Evolutionary conservation across 2,797 vertebrate species (phyloP).

Genomic region (Rallus crepitans): DNA sequence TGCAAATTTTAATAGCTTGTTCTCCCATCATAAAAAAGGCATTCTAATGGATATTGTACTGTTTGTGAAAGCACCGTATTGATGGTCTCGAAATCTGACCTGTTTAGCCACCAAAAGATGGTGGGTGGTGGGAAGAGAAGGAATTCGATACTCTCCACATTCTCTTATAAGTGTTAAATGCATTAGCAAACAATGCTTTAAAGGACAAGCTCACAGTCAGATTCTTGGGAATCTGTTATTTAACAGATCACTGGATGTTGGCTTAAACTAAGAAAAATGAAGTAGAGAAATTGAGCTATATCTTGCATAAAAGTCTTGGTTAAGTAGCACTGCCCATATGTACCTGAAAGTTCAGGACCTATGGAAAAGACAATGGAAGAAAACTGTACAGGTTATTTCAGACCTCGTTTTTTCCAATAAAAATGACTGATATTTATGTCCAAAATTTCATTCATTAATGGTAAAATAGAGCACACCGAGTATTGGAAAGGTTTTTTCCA

Average conservation of each 20-base stretch:
- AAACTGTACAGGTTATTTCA: not conserved
- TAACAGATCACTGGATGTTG: not conserved
- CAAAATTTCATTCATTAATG: not conserved
- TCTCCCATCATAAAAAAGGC: not conserved
- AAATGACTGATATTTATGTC: not conserved
- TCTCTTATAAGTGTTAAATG: not conserved
- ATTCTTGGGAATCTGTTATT: not conserved
- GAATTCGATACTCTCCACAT: not conserved
- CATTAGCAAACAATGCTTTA: not conserved
- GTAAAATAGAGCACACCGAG: not conserved
- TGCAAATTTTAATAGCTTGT: not conserved
- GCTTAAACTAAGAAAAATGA: not conserved
- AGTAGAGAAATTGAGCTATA: not conserved
- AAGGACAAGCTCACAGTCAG: not conserved
- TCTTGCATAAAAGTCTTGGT: not conserved
- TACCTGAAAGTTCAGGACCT: not conserved
- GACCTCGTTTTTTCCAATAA: not conserved
- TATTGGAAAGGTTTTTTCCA: not conserved
- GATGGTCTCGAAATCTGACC: not conserved
- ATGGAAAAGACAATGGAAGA: not conserved
- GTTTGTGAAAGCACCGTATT: not conserved
- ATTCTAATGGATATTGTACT: not conserved
- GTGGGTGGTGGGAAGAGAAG: not conserved
- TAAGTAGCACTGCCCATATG: not conserved
- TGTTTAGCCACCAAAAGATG: not conserved